Conservation (phyloP, 2,797 vertebrate species). For the Mormyrus proboscirostris region DNA sequence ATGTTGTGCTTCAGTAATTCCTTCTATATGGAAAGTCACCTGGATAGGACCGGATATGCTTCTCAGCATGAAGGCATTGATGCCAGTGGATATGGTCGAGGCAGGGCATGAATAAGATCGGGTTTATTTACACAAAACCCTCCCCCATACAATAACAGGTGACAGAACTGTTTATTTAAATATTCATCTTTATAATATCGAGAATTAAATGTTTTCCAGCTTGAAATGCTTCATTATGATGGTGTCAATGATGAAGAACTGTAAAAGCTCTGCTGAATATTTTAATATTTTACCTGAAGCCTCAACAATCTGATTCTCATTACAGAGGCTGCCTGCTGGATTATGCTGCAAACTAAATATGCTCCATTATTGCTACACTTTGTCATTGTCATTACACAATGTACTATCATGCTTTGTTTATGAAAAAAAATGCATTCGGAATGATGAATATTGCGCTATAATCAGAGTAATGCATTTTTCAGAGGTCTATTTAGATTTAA, state of each 20-base stretch:
- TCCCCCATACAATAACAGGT: background rate
- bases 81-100: background rate
- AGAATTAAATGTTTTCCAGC: slow-evolving; percentile 39
- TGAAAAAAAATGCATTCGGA: slow-evolving; percentile 13
- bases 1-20: background rate
- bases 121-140: background rate
- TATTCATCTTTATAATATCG: slow-evolving; percentile 42
- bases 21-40: background rate
- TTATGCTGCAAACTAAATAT: background rate
- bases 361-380: background rate
- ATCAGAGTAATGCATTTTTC: slow-evolving; percentile 1
- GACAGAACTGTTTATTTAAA: slow-evolving; percentile 20
- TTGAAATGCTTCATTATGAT: slow-evolving; percentile 28
- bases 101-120: background rate
- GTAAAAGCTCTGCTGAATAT: slow-evolving; percentile 13
- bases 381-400: slow-evolving; percentile 6
- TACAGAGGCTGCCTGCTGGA: background rate
- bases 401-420: slow-evolving; percentile 12
- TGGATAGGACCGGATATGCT: background rate
- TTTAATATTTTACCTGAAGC: slow-evolving; percentile 29
- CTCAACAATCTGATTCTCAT: background rate
- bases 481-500: slow-evolving; percentile 11
- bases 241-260: slow-evolving; percentile 33
- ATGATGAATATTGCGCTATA: background rate
- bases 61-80: background rate